Evolutionary conservation across 2,797 vertebrate species (phyloP).

Genomic region (Bradypodion ventrale): DNA sequence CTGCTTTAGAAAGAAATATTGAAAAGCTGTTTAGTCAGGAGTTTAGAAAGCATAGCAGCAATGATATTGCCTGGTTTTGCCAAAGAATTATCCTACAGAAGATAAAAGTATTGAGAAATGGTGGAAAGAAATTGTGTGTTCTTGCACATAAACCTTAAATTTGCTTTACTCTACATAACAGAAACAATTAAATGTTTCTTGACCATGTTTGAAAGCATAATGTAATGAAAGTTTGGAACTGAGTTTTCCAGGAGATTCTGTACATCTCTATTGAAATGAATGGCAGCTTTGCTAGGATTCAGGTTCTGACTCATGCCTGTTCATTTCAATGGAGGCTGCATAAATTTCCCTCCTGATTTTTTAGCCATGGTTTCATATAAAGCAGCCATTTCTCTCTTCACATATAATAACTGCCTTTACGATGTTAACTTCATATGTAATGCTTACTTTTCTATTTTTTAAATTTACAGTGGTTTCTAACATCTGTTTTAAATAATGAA

Average conservation of each 20-base stretch:
- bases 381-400: background rate
- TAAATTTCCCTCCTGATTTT: background rate
- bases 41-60: background rate
- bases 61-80: constrained; percentile 9
- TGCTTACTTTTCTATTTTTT: constrained; percentile 53
- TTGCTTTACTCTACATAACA: background rate
- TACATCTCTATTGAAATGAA: background rate
- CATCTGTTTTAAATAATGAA: constrained; percentile 60
- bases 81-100: constrained; percentile 40
- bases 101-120: constrained; percentile 39
- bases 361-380: background rate
- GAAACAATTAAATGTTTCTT: constrained; percentile 33
- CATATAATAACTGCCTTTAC: background rate
- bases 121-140: background rate
- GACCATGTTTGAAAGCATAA: background rate
- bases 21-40: constrained; percentile 7
- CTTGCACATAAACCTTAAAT: background rate
- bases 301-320: background rate
- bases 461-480: constrained; percentile 50
- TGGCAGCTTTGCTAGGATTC: background rate
- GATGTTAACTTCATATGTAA: constrained; percentile 10
- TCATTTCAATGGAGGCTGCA: background rate
- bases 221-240: background rate
- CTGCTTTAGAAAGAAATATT: constrained; percentile 1
- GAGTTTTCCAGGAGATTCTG: constrained; percentile 27